A percentile compares a stretch with the other conserved stretches of the same genome.
phyloP scores from a whole-genome alignment of 1,140 invertebrate genomes.

The Drosophila repletoides region DNA sequence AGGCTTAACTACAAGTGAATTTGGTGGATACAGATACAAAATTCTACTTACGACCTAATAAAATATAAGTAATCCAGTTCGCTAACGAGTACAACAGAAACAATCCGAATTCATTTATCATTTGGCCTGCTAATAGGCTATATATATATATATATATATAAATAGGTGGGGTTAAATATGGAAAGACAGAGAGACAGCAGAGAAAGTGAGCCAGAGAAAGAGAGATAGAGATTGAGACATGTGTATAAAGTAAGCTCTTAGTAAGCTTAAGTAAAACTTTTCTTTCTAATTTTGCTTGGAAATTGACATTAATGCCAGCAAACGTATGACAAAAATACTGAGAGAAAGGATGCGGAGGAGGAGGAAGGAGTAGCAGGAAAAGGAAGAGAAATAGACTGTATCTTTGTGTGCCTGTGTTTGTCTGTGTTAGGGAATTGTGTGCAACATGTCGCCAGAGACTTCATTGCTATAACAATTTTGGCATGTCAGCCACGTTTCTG shows the following conservation, averaged over 20 bases:
- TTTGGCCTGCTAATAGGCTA: background rate
- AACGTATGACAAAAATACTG: conserved; percentile 20
- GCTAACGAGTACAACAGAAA: conserved; percentile 16
- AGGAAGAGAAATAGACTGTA: conserved; percentile 13
- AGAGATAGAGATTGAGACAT: background rate
- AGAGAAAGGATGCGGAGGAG: background rate
- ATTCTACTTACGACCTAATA: too few species aligned
- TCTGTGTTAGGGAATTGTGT: background rate
- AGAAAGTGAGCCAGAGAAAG: background rate
- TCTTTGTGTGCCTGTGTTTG: background rate
- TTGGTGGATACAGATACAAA: too few species aligned
- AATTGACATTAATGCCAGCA: conserved; percentile 36
- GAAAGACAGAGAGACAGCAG: background rate
- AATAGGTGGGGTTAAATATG: background rate
- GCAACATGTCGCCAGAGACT: conserved; percentile 48
- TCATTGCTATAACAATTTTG: conserved; percentile 46
- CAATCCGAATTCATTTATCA: conserved; percentile 36
- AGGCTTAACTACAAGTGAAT: too few species aligned
- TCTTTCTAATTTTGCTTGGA: conserved; percentile 18
- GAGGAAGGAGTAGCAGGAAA: too few species aligned
- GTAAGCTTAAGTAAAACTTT: conserved; percentile 24
- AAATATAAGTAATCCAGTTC: conserved; percentile 23
- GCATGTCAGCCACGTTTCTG: conserved; percentile 55
- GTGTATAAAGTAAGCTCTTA: conserved; percentile 9
- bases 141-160: background rate